phyloP scores from a whole-genome alignment of 2,888 invertebrate genomes.

The Abrostola triplasia region DNA sequence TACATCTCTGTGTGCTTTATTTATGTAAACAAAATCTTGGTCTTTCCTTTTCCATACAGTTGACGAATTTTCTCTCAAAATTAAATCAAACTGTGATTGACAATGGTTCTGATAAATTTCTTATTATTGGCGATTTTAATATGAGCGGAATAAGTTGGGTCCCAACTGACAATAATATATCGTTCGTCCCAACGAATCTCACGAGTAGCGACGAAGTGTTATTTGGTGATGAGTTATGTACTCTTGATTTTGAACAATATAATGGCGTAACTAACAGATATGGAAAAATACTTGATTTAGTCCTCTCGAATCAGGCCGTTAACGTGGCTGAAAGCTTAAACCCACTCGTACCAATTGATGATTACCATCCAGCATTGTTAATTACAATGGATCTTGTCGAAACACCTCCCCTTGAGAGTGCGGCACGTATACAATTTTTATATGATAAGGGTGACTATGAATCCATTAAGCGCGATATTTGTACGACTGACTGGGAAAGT shows the following conservation, averaged over 20 bases:
- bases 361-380: conserved; percentile 7
- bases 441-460: conserved; percentile 19
- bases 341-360: conserved; percentile 2
- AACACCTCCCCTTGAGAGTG: neutral
- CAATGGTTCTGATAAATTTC: conserved; percentile 2
- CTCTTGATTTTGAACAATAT: conserved; percentile 11
- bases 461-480: neutral
- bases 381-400: neutral
- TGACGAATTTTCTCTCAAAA: conserved; percentile 6
- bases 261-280: conserved; percentile 11
- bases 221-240: conserved; percentile 8
- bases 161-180: too few species aligned
- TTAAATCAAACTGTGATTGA: neutral
- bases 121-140: too few species aligned
- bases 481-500: conserved; percentile 3
- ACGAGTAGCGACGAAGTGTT: too few species aligned
- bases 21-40: conserved; percentile 9
- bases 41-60: conserved; percentile 15
- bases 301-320: conserved; percentile 1
- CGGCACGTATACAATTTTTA: neutral
- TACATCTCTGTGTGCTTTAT: neutral
- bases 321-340: conserved; percentile 2
- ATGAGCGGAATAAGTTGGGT: too few species aligned
- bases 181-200: too few species aligned
- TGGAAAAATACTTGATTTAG: conserved; percentile 16